These are phyloP conservation scores for Aptenodytes forsteri DNA, from an alignment of 2,113 vertebrate genomes.

Conservation along the genomic window DNA sequence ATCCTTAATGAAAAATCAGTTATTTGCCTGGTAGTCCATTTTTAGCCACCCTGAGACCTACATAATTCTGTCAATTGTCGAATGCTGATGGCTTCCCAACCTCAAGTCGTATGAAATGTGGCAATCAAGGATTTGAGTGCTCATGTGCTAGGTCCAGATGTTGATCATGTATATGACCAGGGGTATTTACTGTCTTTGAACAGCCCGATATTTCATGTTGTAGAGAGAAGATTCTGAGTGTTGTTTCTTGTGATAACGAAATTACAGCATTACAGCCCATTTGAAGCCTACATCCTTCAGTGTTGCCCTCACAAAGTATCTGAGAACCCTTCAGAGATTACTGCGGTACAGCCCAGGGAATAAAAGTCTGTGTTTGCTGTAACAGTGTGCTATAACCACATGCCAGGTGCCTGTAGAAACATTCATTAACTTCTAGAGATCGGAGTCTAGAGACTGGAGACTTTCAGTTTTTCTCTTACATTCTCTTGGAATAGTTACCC, in stretches of 20 bases:
- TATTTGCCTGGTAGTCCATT: not conserved
- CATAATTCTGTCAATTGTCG: fast-evolving
- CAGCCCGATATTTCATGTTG: not conserved
- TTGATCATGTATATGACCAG: fast-evolving
- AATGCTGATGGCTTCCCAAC: not conserved
- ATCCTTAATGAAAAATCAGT: not conserved
- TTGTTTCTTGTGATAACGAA: not conserved
- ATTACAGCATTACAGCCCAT: not conserved
- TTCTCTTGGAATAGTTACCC: not conserved
- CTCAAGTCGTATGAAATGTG: not conserved
- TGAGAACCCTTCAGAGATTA: not conserved
- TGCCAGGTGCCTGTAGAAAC: not conserved
- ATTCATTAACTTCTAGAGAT: not conserved
- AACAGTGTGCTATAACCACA: not conserved
- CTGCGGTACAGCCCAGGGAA: fast-evolving
- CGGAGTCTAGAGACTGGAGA: not conserved
- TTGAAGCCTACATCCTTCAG: not conserved
- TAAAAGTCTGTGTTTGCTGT: not conserved
- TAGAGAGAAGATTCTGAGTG: not conserved
- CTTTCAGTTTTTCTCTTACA: not conserved
- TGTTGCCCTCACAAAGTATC: not conserved
- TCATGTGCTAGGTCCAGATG: not conserved
- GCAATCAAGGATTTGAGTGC: not conserved
- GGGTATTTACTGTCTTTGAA: not conserved
- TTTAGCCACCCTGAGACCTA: not conserved